Conservation (phyloP, 2,113 vertebrate species). For the Mustela lutreola region DNA sequence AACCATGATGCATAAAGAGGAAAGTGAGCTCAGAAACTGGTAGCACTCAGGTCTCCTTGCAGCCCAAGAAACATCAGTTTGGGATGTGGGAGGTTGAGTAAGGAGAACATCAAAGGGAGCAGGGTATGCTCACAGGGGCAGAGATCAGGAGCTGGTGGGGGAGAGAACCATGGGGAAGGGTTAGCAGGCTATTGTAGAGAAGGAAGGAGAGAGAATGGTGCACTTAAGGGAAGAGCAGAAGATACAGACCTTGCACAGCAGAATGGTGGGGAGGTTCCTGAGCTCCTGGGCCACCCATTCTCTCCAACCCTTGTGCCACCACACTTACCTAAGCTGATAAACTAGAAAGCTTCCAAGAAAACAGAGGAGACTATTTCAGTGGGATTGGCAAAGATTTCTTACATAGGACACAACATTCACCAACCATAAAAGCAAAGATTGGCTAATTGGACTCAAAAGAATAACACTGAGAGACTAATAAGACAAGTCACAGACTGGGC, state of each 20-base stretch:
- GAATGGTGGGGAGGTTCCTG: background rate
- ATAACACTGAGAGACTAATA: background rate
- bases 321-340: background rate
- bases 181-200: background rate
- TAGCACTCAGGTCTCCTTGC: background rate
- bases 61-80: background rate
- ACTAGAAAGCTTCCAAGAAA: background rate
- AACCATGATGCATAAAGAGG: background rate
- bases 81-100: background rate
- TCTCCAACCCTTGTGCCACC: background rate
- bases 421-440: background rate
- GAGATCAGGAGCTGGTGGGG: background rate
- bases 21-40: background rate
- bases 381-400: background rate
- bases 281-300: background rate
- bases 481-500: background rate
- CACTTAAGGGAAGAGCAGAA: background rate
- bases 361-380: background rate
- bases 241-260: background rate
- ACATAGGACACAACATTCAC: background rate
- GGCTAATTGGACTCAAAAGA: background rate
- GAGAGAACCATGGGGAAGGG: background rate
- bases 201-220: background rate
- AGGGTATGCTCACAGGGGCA: background rate
- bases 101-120: background rate